Conservation (phyloP, 2,113 vertebrate species). For the Oriolus oriolus region DNA sequence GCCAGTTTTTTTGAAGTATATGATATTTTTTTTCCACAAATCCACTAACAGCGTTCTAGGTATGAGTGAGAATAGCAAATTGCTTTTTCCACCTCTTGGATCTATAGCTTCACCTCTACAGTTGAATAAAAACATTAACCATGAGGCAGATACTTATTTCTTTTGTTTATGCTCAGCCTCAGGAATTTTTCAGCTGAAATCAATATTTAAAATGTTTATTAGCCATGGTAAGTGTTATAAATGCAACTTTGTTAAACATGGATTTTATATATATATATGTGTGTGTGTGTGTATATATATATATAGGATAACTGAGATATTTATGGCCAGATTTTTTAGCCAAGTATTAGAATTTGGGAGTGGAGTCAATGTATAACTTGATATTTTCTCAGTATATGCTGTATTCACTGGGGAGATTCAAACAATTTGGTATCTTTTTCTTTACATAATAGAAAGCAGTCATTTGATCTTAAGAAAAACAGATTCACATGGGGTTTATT, state of each 20-base stretch:
- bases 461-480: slow-evolving; percentile 4
- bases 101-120: slow-evolving; percentile 30
- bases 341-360: neutral
- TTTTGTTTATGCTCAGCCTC: slow-evolving; percentile 27
- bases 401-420: neutral
- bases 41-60: slow-evolving; percentile 64
- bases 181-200: slow-evolving; percentile 50
- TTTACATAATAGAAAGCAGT: slow-evolving; percentile 14
- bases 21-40: slow-evolving; percentile 55
- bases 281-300: neutral
- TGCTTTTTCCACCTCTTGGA: slow-evolving; percentile 31
- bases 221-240: neutral
- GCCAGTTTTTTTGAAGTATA: slow-evolving; percentile 48
- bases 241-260: neutral
- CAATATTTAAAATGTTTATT: slow-evolving; percentile 63
- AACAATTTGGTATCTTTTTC: neutral
- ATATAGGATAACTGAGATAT: neutral
- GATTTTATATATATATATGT: neutral
- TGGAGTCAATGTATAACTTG: neutral
- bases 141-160: slow-evolving; percentile 34
- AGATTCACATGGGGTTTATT: slow-evolving; percentile 2
- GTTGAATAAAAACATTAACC: slow-evolving; percentile 52
- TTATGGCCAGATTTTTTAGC: neutral
- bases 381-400: neutral
- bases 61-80: slow-evolving; percentile 40